phyloP scores from a whole-genome alignment of 2,113 vertebrate genomes.

The Amblyopsis rosae region DNA sequence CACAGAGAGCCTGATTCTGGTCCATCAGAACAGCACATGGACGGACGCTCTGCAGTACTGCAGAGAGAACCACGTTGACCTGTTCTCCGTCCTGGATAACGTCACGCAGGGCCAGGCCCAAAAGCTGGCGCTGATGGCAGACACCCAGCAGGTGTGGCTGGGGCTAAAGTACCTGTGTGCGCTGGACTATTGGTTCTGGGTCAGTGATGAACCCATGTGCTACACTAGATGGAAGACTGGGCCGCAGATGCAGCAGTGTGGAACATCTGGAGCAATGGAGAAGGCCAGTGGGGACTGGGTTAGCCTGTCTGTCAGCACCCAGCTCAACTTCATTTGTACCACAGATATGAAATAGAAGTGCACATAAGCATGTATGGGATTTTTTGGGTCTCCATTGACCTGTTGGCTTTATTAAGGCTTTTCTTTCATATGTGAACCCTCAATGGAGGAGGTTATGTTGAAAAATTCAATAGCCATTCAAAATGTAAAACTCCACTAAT shows the following conservation, averaged over 20 bases:
- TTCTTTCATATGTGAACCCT: no score
- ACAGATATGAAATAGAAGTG: no score
- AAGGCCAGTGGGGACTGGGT: no score
- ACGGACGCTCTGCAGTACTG: conserved; percentile 7
- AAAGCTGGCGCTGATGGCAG: not conserved
- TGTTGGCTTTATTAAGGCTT: no score
- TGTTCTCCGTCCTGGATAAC: not conserved
- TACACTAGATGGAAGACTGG: not conserved
- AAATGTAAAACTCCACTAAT: no score
- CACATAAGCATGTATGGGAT: no score
- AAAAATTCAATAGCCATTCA: no score
- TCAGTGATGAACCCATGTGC: not conserved
- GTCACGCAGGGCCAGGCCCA: not conserved
- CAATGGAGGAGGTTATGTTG: no score
- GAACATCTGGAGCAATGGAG: not conserved
- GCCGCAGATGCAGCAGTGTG: not conserved
- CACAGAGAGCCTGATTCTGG: conserved; percentile 3
- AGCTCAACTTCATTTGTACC: no score
- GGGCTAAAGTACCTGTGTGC: not conserved
- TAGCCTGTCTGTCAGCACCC: no score
- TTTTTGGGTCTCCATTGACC: no score
- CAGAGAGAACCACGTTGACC: not conserved
- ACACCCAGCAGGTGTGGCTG: conserved; percentile 5
- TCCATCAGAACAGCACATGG: conserved; percentile 15
- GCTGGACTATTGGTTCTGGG: conserved; percentile 9